phyloP scores from a whole-genome alignment of 2,888 invertebrate species.

The Punctoribates punctum region DNA sequence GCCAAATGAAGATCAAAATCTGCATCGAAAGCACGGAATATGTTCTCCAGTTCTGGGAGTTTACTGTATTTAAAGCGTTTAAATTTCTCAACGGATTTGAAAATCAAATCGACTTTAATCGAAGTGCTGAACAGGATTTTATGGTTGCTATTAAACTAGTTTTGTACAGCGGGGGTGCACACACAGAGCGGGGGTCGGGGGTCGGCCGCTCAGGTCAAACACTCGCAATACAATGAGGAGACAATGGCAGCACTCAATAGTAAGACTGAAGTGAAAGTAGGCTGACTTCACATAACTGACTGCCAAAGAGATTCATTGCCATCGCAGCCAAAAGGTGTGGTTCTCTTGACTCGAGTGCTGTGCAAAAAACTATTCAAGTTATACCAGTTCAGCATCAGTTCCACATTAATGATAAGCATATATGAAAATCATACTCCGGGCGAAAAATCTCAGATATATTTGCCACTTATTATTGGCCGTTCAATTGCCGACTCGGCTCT shows the following conservation, averaged over 20 bases:
- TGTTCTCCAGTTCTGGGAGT: not conserved
- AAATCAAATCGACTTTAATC: constrained; percentile 24
- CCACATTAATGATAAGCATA: constrained; percentile 34
- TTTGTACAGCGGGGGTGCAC: constrained; percentile 35
- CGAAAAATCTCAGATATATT: constrained; percentile 23
- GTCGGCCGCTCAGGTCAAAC: constrained; percentile 25
- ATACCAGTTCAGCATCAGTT: constrained; percentile 25
- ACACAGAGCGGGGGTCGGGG: constrained; percentile 19
- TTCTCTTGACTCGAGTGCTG: not conserved
- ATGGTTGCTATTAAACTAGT: constrained; percentile 34
- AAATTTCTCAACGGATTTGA: constrained; percentile 29
- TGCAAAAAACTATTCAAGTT: constrained; percentile 25
- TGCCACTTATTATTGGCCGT: constrained; percentile 11
- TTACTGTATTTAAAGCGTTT: constrained; percentile 29
- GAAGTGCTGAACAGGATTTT: constrained; percentile 32
- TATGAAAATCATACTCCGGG: constrained; percentile 27
- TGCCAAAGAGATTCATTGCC: constrained; percentile 26
- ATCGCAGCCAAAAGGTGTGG: constrained; percentile 33
- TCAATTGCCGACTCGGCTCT: not conserved
- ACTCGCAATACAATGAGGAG: constrained; percentile 24
- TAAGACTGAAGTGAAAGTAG: constrained; percentile 31
- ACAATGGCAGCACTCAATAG: constrained; percentile 23
- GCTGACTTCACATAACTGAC: constrained; percentile 20
- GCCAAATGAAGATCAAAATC: too few relatives aligned
- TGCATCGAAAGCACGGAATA: not conserved